A percentile compares a stretch with the other conserved stretches of the same genome.
phyloP scores from a whole-genome alignment of 2,888 invertebrate species.

The Torymus tubicola region DNA sequence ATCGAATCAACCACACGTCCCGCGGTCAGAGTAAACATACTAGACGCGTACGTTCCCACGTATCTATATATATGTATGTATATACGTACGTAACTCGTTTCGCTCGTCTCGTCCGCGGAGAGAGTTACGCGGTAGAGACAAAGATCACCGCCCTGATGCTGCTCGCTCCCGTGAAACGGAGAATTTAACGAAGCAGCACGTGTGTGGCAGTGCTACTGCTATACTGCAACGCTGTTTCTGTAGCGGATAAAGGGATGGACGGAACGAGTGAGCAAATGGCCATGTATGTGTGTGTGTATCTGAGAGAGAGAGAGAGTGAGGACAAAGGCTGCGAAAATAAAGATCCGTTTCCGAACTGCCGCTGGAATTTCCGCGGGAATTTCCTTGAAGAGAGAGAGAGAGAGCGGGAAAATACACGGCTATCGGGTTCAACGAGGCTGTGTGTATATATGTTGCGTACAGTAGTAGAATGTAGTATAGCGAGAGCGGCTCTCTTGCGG shows the following conservation, averaged over 20 bases:
- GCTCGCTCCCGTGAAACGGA: conserved; percentile 16
- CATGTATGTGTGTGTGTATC: too few relatives aligned
- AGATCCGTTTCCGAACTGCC: background rate
- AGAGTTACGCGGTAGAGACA: conserved; percentile 1
- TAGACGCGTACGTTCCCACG: background rate
- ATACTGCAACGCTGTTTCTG: too few relatives aligned
- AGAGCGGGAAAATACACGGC: background rate
- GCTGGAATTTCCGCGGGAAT: conserved; percentile 13
- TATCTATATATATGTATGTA: background rate
- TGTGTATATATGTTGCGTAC: too few relatives aligned
- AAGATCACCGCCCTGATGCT: conserved; percentile 1
- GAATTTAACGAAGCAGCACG: conserved; percentile 45
- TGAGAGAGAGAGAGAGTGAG: background rate
- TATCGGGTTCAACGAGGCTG: background rate
- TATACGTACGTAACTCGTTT: too few relatives aligned
- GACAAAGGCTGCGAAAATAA: conserved; percentile 36
- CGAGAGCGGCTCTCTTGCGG: too few relatives aligned
- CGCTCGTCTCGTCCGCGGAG: too few relatives aligned
- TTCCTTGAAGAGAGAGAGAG: background rate
- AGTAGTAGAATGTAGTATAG: too few relatives aligned
- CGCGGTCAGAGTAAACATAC: too few relatives aligned
- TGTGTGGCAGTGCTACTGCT: background rate
- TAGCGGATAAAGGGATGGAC: too few relatives aligned
- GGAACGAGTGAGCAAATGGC: too few relatives aligned
- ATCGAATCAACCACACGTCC: too few relatives aligned